These are phyloP conservation scores for Synanthedon vespiformis DNA, from an alignment of 2,888 invertebrate species.

Conservation along the genomic window DNA sequence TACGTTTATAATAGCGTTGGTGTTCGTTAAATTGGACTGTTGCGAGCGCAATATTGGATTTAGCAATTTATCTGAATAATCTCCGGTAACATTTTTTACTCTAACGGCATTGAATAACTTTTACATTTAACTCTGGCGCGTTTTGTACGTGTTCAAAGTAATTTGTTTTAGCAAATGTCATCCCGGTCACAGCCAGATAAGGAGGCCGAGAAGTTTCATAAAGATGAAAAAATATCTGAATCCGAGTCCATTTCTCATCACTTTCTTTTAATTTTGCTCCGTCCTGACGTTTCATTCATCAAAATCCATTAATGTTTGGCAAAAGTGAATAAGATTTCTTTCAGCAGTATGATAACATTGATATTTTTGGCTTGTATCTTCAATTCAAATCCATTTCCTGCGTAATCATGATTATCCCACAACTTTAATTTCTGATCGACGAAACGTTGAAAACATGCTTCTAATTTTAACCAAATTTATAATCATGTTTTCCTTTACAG, in stretches of 20 bases:
- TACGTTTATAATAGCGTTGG: background rate
- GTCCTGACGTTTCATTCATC: background rate
- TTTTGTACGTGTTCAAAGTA: background rate
- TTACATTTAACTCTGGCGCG: background rate
- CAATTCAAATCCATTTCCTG: too few relatives aligned
- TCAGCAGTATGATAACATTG: too few relatives aligned
- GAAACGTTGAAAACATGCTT: too few relatives aligned
- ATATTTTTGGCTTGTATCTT: too few relatives aligned
- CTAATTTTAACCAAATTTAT: too few relatives aligned
- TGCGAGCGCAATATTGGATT: background rate
- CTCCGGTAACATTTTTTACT: background rate
- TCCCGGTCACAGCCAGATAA: constrained; percentile 4
- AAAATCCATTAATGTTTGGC: background rate
- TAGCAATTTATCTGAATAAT: background rate
- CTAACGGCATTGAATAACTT: background rate
- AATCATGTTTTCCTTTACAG: too few relatives aligned
- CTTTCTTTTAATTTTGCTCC: constrained; percentile 3
- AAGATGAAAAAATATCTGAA: constrained; percentile 4
- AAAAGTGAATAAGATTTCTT: background rate
- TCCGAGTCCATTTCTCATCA: constrained; percentile 8
- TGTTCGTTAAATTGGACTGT: background rate
- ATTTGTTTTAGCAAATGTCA: background rate
- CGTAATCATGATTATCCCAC: too few relatives aligned
- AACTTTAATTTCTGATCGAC: too few relatives aligned
- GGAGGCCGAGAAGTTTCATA: constrained; percentile 4